Evolutionary conservation across 2,797 vertebrate genomes (phyloP).

Genomic region (Argyrosomus regius): DNA sequence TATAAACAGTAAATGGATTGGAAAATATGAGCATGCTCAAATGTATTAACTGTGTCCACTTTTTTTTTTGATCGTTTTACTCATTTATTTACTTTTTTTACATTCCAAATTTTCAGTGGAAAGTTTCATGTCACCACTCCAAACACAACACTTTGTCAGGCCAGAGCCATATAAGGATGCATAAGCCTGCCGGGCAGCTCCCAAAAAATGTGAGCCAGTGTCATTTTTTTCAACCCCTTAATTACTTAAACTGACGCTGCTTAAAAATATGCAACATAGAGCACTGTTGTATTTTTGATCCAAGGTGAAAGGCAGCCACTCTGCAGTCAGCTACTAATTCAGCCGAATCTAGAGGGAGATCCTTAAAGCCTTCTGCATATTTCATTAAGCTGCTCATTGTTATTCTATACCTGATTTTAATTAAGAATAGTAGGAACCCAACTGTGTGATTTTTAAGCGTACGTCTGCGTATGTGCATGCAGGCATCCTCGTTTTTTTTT

Average conservation of each 20-base stretch:
- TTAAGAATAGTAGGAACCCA: constrained; percentile 72
- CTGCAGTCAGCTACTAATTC: constrained; percentile 49
- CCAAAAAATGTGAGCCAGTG: constrained; percentile 3
- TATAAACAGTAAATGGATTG: background rate
- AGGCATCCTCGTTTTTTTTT: background rate
- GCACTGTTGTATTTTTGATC: constrained; percentile 44
- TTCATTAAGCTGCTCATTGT: constrained; percentile 79
- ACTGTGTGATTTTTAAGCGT: constrained; percentile 68
- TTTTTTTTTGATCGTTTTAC: background rate
- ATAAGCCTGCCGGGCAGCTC: background rate
- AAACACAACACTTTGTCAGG: constrained; percentile 16
- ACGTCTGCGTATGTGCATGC: constrained; percentile 25
- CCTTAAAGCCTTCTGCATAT: constrained; percentile 74
- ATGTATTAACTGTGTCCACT: background rate
- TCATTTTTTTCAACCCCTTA: constrained; percentile 14
- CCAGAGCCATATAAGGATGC: constrained; percentile 4
- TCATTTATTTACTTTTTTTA: background rate
- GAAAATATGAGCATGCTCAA: constrained; percentile 9
- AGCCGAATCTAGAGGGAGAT: constrained; percentile 68
- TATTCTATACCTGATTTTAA: constrained; percentile 82
- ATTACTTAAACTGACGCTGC: constrained; percentile 46
- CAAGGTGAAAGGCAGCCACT: constrained; percentile 52
- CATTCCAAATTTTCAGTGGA: constrained; percentile 2
- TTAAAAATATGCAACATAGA: constrained; percentile 43
- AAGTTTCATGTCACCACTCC: constrained; percentile 44